Base-by-base conservation (phyloP, 2,113 vertebrate species). In the Dunckerocampus dactyliophorus region DNA sequence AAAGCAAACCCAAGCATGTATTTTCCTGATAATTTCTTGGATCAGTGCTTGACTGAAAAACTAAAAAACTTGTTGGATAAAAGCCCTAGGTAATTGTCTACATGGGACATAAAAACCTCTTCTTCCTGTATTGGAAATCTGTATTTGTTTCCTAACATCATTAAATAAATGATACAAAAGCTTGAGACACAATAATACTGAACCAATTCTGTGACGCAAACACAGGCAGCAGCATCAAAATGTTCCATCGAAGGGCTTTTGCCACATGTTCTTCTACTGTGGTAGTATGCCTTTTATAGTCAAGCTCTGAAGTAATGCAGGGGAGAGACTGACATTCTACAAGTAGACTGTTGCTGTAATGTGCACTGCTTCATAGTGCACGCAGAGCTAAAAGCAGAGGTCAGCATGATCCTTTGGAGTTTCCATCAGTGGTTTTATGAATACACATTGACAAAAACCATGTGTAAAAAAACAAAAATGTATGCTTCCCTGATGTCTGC, bases 401-500 rank as follows among this genome's bases (percentile, higher is more conserved):
- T 55, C 50, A 50, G 39, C 54, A 62, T 21, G 53, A 63, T 47
- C 65, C 37, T 62, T 73, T 47, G 53, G 50, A 45, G 8, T 75
- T 62, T 54, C 51, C 56, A 68, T 67, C 39, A 61, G 21, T 59
- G 65, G 57, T 60, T 56, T 66, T 60, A 49, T 52, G 20, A 62
- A 74, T 31, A 64, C 50, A 45, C 53, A 17, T 34, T 14, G 62
- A 55, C 17, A 37, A 28, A 37, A 19, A 15, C 14, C 71, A 45
- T 65, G 34, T 80, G 53, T 54, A 78, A 66, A 75, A 42, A 62
- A 42, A 60, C 59, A 88, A 87, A 87, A 89, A 8, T 67, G 72
- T 75, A 81, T 21, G 67, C 82, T 87, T 89, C 83, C 85, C 87
- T 85, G 85, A 86, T 74, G 79, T 75, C 84, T 61, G 77, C 31